These are phyloP conservation scores for Cephus pygmeus DNA, from an alignment of 2,888 invertebrate species.

Conservation along the genomic window DNA sequence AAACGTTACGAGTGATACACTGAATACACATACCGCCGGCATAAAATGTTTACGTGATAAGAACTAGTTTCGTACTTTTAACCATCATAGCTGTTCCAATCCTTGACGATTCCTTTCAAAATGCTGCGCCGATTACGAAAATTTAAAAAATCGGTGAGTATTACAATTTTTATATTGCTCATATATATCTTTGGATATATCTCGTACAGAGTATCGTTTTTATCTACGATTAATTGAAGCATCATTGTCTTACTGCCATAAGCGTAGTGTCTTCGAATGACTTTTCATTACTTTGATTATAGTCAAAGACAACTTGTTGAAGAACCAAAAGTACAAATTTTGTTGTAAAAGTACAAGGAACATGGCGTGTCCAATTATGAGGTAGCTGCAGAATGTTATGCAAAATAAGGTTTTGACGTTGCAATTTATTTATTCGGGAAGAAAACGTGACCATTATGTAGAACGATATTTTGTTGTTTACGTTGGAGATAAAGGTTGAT, in stretches of 20 bases:
- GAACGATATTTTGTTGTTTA: neutral
- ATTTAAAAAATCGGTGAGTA: slow-evolving; percentile 47
- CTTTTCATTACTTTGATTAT: neutral
- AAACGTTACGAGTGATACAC: slow-evolving; percentile 35
- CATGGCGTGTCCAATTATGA: neutral
- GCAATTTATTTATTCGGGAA: neutral
- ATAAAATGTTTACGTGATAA: slow-evolving; percentile 25
- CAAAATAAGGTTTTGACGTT: slow-evolving; percentile 1
- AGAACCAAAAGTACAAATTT: neutral
- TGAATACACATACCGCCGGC: slow-evolving; percentile 22
- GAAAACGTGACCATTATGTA: neutral
- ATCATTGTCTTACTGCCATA: neutral
- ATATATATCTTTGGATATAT: neutral
- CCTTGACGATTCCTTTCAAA: slow-evolving; percentile 19
- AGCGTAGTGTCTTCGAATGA: neutral
- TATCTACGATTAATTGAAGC: neutral
- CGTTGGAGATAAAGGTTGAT: slow-evolving; percentile 39
- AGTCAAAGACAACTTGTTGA: too few relatives aligned
- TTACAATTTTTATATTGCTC: neutral
- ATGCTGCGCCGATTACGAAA: slow-evolving; percentile 50
- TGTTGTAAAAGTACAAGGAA: neutral
- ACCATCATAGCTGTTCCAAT: neutral
- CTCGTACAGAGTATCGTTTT: neutral
- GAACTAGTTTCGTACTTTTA: slow-evolving; percentile 13
- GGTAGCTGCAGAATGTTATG: slow-evolving; percentile 18